Conservation (phyloP, 2,888 invertebrate genomes). For the Helleia helle region DNA sequence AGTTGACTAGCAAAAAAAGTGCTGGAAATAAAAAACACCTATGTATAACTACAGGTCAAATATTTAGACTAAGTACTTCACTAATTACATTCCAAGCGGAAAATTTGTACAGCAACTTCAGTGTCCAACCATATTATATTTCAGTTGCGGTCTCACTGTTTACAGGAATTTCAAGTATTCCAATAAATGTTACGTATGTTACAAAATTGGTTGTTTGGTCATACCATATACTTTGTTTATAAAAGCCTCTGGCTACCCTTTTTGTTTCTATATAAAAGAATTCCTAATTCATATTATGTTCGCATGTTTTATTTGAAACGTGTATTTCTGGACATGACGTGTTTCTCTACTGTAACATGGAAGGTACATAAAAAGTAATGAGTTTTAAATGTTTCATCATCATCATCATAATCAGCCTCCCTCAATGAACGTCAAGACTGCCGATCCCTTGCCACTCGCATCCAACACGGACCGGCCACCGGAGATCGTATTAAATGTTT, state of each 20-base stretch:
- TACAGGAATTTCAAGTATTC: constrained; percentile 41
- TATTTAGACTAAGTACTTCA: background rate
- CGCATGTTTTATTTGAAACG: too few relatives aligned
- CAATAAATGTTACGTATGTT: constrained; percentile 32
- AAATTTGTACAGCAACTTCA: constrained; percentile 1
- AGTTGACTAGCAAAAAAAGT: too few relatives aligned
- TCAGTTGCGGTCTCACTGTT: constrained; percentile 5
- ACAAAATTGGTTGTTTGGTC: constrained; percentile 8
- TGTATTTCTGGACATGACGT: too few relatives aligned
- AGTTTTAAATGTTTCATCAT: too few relatives aligned
- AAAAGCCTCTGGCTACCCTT: background rate
- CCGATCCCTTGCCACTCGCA: too few relatives aligned
- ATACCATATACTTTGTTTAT: background rate
- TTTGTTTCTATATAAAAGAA: background rate
- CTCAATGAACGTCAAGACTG: too few relatives aligned
- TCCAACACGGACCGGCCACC: too few relatives aligned
- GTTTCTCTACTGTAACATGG: too few relatives aligned
- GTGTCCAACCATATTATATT: constrained; percentile 11
- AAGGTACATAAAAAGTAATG: too few relatives aligned
- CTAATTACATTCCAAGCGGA: constrained; percentile 5
- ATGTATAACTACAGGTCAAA: background rate
- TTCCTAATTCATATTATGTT: background rate
- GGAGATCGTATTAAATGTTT: too few relatives aligned
- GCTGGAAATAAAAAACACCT: background rate
- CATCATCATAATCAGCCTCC: too few relatives aligned